Conservation (phyloP, 2,888 invertebrate genomes). For the Conomelus anceps region DNA sequence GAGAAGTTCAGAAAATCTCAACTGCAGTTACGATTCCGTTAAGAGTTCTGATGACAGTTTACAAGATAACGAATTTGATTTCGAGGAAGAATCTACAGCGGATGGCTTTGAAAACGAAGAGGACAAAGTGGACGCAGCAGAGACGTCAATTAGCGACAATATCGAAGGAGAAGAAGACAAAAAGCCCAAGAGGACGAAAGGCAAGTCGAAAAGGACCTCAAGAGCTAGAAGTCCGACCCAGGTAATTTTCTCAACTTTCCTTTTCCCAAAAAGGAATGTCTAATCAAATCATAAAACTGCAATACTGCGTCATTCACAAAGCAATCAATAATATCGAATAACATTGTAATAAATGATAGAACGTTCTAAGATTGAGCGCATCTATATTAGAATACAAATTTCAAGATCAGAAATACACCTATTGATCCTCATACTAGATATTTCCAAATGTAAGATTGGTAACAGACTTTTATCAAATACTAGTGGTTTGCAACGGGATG, state of each 20-base stretch:
- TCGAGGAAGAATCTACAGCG: neutral
- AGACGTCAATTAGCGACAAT: neutral
- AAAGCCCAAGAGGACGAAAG: conserved; percentile 25
- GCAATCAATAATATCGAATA: no score
- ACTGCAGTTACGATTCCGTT: neutral
- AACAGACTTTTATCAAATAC: no score
- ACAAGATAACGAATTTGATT: neutral
- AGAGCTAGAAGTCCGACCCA: conserved; percentile 67
- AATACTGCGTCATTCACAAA: no score
- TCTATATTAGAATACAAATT: no score
- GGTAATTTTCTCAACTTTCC: conserved; percentile 36
- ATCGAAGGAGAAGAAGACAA: conserved; percentile 25
- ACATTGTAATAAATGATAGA: no score
- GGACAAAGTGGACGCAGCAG: neutral
- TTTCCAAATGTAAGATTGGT: no score
- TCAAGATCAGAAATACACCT: no score
- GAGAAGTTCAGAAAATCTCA: neutral
- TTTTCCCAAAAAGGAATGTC: no score
- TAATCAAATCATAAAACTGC: no score
- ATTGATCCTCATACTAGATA: no score
- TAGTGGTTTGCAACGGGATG: no score
- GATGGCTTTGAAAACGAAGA: neutral
- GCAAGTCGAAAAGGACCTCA: conserved; percentile 49
- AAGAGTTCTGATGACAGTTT: neutral
- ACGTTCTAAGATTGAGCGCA: no score